phyloP scores from a whole-genome alignment of 2,113 vertebrate genomes.

The Sprattus sprattus region DNA sequence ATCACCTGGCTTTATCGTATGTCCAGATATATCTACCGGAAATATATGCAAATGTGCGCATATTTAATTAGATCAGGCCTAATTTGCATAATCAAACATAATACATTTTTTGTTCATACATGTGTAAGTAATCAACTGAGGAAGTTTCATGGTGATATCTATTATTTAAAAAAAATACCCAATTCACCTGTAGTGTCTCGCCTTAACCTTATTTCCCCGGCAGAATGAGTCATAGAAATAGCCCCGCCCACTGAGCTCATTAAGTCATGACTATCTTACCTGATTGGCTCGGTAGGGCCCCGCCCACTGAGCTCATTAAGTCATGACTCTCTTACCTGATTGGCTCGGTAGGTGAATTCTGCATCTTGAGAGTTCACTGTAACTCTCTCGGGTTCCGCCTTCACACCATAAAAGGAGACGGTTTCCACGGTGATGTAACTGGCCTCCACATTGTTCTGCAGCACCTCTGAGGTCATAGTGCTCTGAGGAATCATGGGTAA shows the following conservation, averaged over 20 bases:
- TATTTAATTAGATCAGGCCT: too few relatives aligned
- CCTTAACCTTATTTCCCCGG: not conserved
- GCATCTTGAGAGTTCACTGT: conserved; percentile 76
- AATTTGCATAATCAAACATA: too few relatives aligned
- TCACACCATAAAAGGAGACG: conserved; percentile 76
- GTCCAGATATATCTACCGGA: too few relatives aligned
- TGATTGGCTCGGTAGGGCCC: conserved; percentile 71
- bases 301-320: not conserved
- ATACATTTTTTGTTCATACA: too few relatives aligned
- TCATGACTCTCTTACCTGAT: conserved; percentile 68
- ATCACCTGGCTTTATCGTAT: too few relatives aligned
- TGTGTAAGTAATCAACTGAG: too few relatives aligned
- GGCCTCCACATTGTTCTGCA: conserved; percentile 69
- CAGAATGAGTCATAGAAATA: too few relatives aligned
- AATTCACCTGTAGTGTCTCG: too few relatives aligned
- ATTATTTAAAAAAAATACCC: too few relatives aligned
- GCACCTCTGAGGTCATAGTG: conserved; percentile 74
- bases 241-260: not conserved
- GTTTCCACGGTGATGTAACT: conserved; percentile 70
- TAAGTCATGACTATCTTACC: conserved; percentile 57
- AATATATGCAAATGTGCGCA: too few relatives aligned
- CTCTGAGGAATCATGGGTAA: conserved; percentile 62
- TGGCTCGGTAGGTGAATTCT: conserved; percentile 72
- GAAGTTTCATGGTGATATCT: too few relatives aligned
- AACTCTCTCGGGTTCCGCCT: conserved; percentile 68